Evolutionary conservation across 2,888 invertebrate species (phyloP), one percentile per base, ranked within the genome.

Genomic region (Rhagophthalmus giganteus): DNA sequence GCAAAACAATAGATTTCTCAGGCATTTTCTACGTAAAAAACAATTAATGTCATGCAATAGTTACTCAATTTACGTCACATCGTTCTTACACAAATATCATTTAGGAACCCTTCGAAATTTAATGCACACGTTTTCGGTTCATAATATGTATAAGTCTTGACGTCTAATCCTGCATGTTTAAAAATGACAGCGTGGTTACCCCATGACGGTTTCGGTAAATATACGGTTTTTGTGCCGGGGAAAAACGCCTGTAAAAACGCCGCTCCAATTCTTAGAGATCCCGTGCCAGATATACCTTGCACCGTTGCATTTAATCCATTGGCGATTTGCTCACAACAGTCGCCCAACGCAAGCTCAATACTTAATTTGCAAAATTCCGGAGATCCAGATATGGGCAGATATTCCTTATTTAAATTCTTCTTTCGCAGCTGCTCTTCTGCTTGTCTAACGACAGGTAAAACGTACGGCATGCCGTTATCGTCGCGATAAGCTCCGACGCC

Each of bases 401-500:
- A 99, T 74, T 99, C 99, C 63, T 99, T 89, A 73, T 99, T 94
- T 69, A 95, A 67, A 15, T 78, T 77, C 65, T 86, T 85, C 0
- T 74, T 69, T 52, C 79, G 70, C 6, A 99, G 70, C 33, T 81
- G 79, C 55, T 88, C 82, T 75, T 97, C 96, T 2, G 98, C 97
- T 80, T 83, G 82, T 54, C 77, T 79, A 13, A 99, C 96, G 73
- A 88, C 88, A 12, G 94, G 94, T 46, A 99, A 79, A 11, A 99
- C 86, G 74, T 84, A 96, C 1, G 99, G 98, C 78, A 98, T 96
- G 40, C 97, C 97, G 68, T 90, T 85, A 71, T 99, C 98, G 75
- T 98, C 97, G 62, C 99, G 84, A 76, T 99, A 99, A 5, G 99
- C 97, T 53, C 94, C 94, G 2, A 86, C 94, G 52, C 97, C 97